A percentile compares a stretch with the other conserved stretches of the same genome.
Evolutionary conservation across 2,797 vertebrate species (phyloP).

Genomic region (Sarcophilus harrisii): DNA sequence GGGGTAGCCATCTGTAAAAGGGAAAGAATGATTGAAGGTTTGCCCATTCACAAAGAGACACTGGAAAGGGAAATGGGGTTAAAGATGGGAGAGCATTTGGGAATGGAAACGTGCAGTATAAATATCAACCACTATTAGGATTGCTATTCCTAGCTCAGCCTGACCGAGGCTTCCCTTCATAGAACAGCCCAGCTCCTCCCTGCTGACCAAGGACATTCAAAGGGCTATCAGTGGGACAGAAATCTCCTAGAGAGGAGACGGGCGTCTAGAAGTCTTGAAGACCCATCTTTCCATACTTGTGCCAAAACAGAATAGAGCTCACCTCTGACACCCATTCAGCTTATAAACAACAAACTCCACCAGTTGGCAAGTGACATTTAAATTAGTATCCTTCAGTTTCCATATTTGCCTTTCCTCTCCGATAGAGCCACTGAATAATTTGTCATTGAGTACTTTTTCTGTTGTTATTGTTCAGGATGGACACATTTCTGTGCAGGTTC

Average conservation of each 20-base stretch:
- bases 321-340: background rate
- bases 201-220: background rate
- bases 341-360: background rate
- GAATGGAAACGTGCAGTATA: background rate
- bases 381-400: background rate
- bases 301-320: background rate
- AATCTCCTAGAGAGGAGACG: background rate
- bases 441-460: background rate
- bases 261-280: background rate
- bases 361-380: background rate
- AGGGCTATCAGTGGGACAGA: background rate
- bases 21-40: background rate
- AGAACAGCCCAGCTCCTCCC: background rate
- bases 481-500: background rate
- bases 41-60: background rate
- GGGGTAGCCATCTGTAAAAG: background rate
- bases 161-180: background rate
- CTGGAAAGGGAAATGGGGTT: background rate
- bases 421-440: background rate
- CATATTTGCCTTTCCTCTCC: background rate
- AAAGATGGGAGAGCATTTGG: background rate
- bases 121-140: background rate
- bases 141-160: background rate
- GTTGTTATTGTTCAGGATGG: fast-evolving
- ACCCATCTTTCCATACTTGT: background rate